Conservation (phyloP, 2,113 vertebrate genomes). For the Melanostigma gelatinosum region DNA sequence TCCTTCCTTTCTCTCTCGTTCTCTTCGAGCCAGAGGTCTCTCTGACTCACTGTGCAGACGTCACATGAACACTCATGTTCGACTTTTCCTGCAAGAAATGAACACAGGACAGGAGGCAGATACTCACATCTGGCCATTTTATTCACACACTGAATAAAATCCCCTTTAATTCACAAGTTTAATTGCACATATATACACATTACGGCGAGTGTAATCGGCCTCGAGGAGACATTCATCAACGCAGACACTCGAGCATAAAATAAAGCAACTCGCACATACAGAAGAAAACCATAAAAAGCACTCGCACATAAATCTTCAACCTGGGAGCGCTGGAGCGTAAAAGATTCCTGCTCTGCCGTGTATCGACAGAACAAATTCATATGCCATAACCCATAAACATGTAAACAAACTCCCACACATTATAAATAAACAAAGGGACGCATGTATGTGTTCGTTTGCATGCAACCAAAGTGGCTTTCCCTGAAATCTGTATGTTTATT, state of each 20-base stretch:
- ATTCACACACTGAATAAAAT: slow-evolving; percentile 23
- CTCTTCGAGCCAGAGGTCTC: slow-evolving; percentile 39
- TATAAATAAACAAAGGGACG: slow-evolving; percentile 42
- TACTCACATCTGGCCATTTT: background rate
- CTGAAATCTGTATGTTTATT: slow-evolving; percentile 46
- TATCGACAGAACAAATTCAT: slow-evolving; percentile 40
- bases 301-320: slow-evolving; percentile 59
- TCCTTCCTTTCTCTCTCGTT: slow-evolving; percentile 18
- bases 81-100: slow-evolving; percentile 8
- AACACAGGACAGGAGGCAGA: background rate
- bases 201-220: slow-evolving; percentile 48
- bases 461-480: slow-evolving; percentile 15
- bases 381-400: slow-evolving; percentile 58
- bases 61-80: background rate
- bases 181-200: slow-evolving; percentile 63
- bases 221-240: slow-evolving; percentile 60
- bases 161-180: slow-evolving; percentile 49
- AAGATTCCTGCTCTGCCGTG: slow-evolving; percentile 1
- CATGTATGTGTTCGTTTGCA: background rate
- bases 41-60: slow-evolving; percentile 34
- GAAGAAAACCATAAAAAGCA: slow-evolving; percentile 47
- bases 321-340: slow-evolving; percentile 43
- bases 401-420: slow-evolving; percentile 70
- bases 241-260: slow-evolving; percentile 62
- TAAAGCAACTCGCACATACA: slow-evolving; percentile 44